A percentile compares a stretch with the other conserved stretches of the same genome.
Conservation (phyloP, 1,140 invertebrate genomes). For the Diachasma alloeum region DNA sequence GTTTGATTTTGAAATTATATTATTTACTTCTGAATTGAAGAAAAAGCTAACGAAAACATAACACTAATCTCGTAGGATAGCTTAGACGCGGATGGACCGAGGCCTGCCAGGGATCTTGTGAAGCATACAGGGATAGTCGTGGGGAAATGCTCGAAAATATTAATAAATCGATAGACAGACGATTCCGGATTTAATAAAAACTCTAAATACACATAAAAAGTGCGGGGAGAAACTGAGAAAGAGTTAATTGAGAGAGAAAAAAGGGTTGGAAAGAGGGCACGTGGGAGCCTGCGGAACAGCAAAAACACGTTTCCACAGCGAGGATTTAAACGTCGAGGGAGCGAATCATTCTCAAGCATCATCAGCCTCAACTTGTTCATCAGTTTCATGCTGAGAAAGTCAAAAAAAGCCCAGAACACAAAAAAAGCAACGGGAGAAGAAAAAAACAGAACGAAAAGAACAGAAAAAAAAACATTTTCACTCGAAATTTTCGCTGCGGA, state of each 20-base stretch:
- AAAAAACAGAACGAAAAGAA: not conserved
- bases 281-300: conserved; percentile 17
- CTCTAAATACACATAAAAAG: not conserved
- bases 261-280: not conserved
- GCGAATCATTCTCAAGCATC: not conserved
- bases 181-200: not conserved
- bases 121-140: conserved; percentile 31
- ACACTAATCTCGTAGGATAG: conserved; percentile 60
- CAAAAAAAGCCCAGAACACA: not conserved
- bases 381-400: not conserved
- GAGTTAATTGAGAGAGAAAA: conserved; percentile 23
- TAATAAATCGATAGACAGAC: conserved; percentile 3
- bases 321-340: conserved; percentile 5
- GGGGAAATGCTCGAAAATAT: conserved; percentile 26
- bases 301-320: conserved; percentile 8
- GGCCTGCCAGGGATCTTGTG: conserved; percentile 26
- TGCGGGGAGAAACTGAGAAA: conserved; percentile 29
- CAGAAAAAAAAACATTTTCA: not conserved
- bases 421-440: not conserved
- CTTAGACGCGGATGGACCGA: conserved; percentile 56
- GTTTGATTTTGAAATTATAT: not conserved
- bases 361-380: not conserved
- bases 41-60: conserved; percentile 33
- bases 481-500: conserved; percentile 2
- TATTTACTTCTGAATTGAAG: not conserved